A percentile compares a stretch with the other conserved stretches of the same genome.
phyloP scores from a whole-genome alignment of 2,797 vertebrate species.

The Corythornis leucogaster region DNA sequence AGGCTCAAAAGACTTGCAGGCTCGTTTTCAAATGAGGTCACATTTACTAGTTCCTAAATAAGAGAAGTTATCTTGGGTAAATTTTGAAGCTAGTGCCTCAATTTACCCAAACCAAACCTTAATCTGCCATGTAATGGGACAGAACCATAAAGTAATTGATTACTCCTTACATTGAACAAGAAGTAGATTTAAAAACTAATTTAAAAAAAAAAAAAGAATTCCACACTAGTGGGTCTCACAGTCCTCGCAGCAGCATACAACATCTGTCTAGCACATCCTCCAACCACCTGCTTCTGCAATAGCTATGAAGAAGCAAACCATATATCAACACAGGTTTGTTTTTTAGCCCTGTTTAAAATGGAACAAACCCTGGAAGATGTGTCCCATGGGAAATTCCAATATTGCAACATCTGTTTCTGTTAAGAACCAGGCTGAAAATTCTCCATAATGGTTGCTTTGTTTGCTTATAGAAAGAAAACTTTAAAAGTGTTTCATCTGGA shows the following conservation, averaged over 20 bases:
- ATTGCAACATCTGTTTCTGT: slow-evolving; percentile 58
- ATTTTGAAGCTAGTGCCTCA: background rate
- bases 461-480: background rate
- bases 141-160: background rate
- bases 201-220: background rate
- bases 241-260: background rate
- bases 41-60: background rate
- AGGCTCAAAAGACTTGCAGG: background rate
- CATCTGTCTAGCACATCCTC: slow-evolving; percentile 24
- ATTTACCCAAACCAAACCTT: background rate
- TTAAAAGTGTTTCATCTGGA: background rate
- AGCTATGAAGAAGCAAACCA: background rate
- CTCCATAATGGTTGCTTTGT: slow-evolving; percentile 4
- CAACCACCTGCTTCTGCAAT: slow-evolving; percentile 5
- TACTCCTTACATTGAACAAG: background rate
- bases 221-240: background rate
- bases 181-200: background rate
- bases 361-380: slow-evolving; percentile 19
- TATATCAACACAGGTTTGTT: slow-evolving; percentile 52
- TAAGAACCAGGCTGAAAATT: slow-evolving; percentile 11
- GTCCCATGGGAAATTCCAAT: slow-evolving; percentile 38
- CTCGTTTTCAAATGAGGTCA: background rate
- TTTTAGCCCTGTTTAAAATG: slow-evolving; percentile 34
- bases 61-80: background rate
- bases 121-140: background rate